These are phyloP conservation scores for Sternotherus odoratus DNA, from an alignment of 2,797 vertebrate genomes.

Conservation along the genomic window DNA sequence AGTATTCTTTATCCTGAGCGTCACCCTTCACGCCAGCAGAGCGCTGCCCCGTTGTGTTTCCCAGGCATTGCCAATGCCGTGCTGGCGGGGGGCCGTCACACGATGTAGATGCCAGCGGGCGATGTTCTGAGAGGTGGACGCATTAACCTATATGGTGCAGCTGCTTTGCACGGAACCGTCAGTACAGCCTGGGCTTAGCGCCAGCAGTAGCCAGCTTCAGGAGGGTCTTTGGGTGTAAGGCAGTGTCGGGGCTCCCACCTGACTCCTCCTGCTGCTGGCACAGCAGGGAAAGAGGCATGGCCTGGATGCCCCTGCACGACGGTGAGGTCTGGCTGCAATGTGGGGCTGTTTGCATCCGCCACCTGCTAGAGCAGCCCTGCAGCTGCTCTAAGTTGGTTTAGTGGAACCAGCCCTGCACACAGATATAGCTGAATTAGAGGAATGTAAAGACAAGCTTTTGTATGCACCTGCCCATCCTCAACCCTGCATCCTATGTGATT, in stretches of 20 bases:
- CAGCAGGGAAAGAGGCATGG: background rate
- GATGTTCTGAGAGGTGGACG: rapidly evolving
- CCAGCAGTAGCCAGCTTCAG: too few relatives aligned
- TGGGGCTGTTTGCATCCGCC: background rate
- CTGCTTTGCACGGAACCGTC: background rate
- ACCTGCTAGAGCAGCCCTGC: background rate
- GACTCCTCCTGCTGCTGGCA: too few relatives aligned
- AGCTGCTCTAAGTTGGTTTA: rapidly evolving
- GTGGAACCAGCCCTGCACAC: background rate
- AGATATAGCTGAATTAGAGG: background rate
- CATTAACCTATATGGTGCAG: background rate
- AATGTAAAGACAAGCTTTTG: background rate
- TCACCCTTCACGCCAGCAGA: too few relatives aligned
- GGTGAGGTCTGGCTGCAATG: background rate
- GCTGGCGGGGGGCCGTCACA: background rate
- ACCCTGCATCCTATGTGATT: background rate
- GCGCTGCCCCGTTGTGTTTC: background rate
- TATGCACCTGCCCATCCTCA: too few relatives aligned
- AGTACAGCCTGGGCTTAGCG: background rate
- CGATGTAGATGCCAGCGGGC: background rate
- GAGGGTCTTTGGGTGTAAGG: background rate
- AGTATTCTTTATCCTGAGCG: background rate
- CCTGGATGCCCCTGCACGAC: background rate
- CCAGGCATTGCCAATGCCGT: background rate
- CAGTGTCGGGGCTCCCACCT: background rate